Percentiles rank a stretch among this genome's conserved stretches.
Evolutionary conservation across 2,888 invertebrate species (phyloP).

Genomic region (Bombylius major): DNA sequence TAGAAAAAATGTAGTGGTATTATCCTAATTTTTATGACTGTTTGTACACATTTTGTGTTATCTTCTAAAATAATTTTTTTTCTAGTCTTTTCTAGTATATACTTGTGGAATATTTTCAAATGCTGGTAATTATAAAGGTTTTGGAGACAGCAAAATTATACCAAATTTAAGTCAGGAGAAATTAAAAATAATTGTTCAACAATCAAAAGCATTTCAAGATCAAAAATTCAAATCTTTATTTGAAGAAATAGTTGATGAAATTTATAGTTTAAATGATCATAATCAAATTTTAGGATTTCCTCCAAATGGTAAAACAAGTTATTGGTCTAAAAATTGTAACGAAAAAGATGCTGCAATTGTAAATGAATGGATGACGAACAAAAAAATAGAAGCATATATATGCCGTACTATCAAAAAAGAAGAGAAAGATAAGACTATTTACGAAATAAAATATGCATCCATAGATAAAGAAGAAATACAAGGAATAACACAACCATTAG

Average conservation of each 20-base stretch:
- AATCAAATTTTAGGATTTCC: slow-evolving; percentile 61
- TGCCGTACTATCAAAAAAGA: slow-evolving; percentile 68
- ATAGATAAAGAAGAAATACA: slow-evolving; percentile 41
- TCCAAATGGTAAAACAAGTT: slow-evolving; percentile 70
- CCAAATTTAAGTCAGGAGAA: slow-evolving; percentile 64
- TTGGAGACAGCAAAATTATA: slow-evolving; percentile 89
- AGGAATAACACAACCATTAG: slow-evolving; percentile 42
- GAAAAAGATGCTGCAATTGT: slow-evolving; percentile 57
- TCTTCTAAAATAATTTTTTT: not conserved
- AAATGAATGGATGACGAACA: slow-evolving; percentile 56
- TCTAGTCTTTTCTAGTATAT: slow-evolving; percentile 75
- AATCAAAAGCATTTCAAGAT: slow-evolving; percentile 54
- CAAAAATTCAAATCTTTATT: slow-evolving; percentile 49
- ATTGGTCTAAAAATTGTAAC: slow-evolving; percentile 76
- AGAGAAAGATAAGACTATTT: slow-evolving; percentile 41
- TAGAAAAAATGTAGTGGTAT: too few relatives aligned
- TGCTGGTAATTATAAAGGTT: slow-evolving; percentile 91
- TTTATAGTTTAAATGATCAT: slow-evolving; percentile 58
- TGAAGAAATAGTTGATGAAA: slow-evolving; percentile 45
- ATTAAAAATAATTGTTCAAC: slow-evolving; percentile 57
- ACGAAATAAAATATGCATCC: slow-evolving; percentile 57
- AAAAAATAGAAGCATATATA: slow-evolving; percentile 67
- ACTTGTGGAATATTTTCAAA: slow-evolving; percentile 74
- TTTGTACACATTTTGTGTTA: too few relatives aligned
- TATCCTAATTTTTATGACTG: too few relatives aligned